Evolutionary conservation across 2,888 invertebrate species (phyloP).

Genomic region (Leptinotarsa juncta): DNA sequence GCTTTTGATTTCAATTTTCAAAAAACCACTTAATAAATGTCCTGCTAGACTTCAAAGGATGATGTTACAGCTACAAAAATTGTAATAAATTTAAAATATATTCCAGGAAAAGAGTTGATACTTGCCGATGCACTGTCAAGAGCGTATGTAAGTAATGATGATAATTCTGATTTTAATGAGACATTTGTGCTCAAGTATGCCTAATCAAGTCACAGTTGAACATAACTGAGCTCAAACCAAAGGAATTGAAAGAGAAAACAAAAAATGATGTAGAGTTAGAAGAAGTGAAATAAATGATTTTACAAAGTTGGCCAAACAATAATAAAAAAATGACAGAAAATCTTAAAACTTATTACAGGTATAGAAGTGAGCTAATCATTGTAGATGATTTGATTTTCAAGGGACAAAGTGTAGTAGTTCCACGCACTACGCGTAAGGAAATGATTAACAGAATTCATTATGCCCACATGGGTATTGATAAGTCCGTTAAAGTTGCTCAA

Average conservation of each 20-base stretch:
- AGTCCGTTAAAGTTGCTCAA: constrained; percentile 32
- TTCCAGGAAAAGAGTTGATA: constrained; percentile 19
- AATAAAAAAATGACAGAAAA: constrained; percentile 26
- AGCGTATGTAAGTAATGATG: constrained; percentile 18
- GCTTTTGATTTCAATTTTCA: too few relatives aligned
- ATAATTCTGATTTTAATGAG: not conserved
- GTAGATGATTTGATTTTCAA: constrained; percentile 29
- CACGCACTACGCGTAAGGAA: constrained; percentile 31
- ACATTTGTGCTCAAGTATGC: constrained; percentile 20
- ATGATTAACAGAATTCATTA: constrained; percentile 38
- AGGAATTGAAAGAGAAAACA: constrained; percentile 4
- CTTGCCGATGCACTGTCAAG: constrained; percentile 24
- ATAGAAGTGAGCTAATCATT: constrained; percentile 23
- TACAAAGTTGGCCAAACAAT: constrained; percentile 28
- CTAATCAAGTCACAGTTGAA: constrained; percentile 17
- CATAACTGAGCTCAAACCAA: constrained; percentile 17
- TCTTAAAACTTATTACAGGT: constrained; percentile 3
- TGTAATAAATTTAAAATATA: constrained; percentile 22
- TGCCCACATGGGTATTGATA: constrained; percentile 38
- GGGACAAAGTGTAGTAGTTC: constrained; percentile 29
- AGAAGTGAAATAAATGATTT: constrained; percentile 25
- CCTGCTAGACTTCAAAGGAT: constrained; percentile 17
- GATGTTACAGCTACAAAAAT: constrained; percentile 21
- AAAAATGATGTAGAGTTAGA: constrained; percentile 11
- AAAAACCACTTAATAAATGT: too few relatives aligned